These are phyloP conservation scores for Parnassius smintheus DNA, from an alignment of 2,888 invertebrate species.

Conservation along the genomic window DNA sequence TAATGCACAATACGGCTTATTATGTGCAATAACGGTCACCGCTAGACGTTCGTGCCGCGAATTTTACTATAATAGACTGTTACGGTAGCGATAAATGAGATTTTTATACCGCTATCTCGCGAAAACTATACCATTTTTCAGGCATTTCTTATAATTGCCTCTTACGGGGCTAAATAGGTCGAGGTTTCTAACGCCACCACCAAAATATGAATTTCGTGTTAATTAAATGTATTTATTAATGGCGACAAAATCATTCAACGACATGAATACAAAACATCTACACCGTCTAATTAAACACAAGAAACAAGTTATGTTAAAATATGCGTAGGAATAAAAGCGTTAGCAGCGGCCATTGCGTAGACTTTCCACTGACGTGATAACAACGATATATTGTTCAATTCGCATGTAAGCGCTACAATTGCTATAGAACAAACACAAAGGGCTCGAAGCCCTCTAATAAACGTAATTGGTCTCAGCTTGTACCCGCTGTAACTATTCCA, in stretches of 20 bases:
- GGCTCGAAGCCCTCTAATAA: constrained; percentile 58
- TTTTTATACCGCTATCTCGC: too few species aligned
- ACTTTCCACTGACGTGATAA: constrained; percentile 18
- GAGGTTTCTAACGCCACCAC: too few species aligned
- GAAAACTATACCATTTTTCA: too few species aligned
- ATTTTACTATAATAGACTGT: too few species aligned
- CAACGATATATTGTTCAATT: constrained; percentile 28
- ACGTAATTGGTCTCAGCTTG: constrained; percentile 57
- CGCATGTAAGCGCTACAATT: constrained; percentile 26
- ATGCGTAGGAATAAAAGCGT: constrained; percentile 6
- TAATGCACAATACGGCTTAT: too few species aligned
- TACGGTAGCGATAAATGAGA: too few species aligned
- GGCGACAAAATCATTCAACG: background rate
- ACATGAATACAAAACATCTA: background rate
- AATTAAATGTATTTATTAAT: too few species aligned
- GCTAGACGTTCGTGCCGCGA: too few species aligned
- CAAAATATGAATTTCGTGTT: too few species aligned
- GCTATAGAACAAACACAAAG: constrained; percentile 36
- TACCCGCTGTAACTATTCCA: constrained; percentile 51
- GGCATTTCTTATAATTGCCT: too few species aligned
- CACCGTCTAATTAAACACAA: background rate
- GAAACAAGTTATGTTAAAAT: constrained; percentile 3
- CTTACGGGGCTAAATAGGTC: too few species aligned
- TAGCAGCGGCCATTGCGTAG: constrained; percentile 5
- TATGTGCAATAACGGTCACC: too few species aligned